Evolutionary conservation across 2,797 vertebrate species (phyloP).

Genomic region (Sphaeramia orbicularis): DNA sequence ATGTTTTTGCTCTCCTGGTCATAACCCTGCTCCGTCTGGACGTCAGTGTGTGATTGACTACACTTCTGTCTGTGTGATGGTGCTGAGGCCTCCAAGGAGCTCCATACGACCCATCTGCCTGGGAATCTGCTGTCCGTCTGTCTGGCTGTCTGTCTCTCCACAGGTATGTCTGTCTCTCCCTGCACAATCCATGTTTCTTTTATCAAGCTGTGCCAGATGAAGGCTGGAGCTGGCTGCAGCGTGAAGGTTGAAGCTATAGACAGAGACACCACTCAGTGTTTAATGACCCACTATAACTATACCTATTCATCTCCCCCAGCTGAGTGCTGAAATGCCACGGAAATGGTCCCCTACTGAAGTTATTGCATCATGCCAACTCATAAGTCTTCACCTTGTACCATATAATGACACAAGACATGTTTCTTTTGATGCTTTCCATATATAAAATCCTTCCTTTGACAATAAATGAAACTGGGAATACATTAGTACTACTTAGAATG

Average conservation of each 20-base stretch:
- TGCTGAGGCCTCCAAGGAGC: constrained; percentile 40
- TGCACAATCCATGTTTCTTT: constrained; percentile 62
- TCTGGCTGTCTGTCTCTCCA: constrained; percentile 60
- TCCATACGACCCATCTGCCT: constrained; percentile 71
- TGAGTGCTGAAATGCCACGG: constrained; percentile 59
- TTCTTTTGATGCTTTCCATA: constrained; percentile 26
- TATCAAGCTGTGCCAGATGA: constrained; percentile 59
- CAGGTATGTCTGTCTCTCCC: constrained; percentile 70
- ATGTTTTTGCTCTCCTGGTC: neutral
- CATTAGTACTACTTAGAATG: constrained; percentile 11
- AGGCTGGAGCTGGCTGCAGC: constrained; percentile 62
- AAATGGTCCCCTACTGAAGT: constrained; percentile 60
- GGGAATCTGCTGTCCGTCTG: constrained; percentile 64
- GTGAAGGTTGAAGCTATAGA: constrained; percentile 79
- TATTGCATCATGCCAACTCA: constrained; percentile 59
- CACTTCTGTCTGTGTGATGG: constrained; percentile 39
- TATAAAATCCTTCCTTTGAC: constrained; percentile 13
- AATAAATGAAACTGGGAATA: constrained; percentile 10
- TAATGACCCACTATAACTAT: constrained; percentile 80
- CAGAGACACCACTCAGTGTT: constrained; percentile 70
- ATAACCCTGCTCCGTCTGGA: constrained; percentile 19
- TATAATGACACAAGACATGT: constrained; percentile 31
- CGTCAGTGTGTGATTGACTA: constrained; percentile 30
- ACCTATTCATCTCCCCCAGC: constrained; percentile 75
- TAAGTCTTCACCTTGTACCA: constrained; percentile 25